These are phyloP conservation scores for Pomatostomus ruficeps DNA, from an alignment of 2,113 vertebrate species.

Conservation along the genomic window DNA sequence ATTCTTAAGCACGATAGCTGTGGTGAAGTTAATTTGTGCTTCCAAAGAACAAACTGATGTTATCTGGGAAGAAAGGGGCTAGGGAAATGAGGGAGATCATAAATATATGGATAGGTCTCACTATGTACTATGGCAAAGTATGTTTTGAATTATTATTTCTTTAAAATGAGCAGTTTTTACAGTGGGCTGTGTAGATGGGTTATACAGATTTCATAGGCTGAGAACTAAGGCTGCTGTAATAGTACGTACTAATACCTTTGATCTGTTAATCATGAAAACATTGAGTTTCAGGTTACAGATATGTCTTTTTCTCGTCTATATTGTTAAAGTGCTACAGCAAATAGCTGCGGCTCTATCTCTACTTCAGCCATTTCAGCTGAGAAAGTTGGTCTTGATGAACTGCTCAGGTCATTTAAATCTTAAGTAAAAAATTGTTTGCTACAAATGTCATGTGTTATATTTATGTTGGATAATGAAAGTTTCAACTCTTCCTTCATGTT, in stretches of 20 bases:
- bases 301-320: not conserved
- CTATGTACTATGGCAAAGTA: not conserved
- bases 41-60: not conserved
- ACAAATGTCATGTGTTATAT: not conserved
- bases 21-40: not conserved
- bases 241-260: not conserved
- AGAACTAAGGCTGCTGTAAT: not conserved
- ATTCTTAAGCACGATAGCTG: not conserved
- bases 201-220: not conserved
- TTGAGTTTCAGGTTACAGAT: not conserved
- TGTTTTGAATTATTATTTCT: not conserved
- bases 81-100: not conserved
- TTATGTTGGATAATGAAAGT: not conserved
- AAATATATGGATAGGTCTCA: accelerated
- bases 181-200: not conserved
- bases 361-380: not conserved
- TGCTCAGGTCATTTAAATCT: not conserved
- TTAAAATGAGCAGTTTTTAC: not conserved
- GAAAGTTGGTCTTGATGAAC: not conserved
- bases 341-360: not conserved
- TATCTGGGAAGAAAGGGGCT: not conserved
- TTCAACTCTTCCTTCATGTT: not conserved
- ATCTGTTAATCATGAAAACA: not conserved
- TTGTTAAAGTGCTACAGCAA: not conserved
- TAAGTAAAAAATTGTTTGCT: not conserved